phyloP scores from a whole-genome alignment of 2,888 invertebrate genomes.

The Euproctis similis region DNA sequence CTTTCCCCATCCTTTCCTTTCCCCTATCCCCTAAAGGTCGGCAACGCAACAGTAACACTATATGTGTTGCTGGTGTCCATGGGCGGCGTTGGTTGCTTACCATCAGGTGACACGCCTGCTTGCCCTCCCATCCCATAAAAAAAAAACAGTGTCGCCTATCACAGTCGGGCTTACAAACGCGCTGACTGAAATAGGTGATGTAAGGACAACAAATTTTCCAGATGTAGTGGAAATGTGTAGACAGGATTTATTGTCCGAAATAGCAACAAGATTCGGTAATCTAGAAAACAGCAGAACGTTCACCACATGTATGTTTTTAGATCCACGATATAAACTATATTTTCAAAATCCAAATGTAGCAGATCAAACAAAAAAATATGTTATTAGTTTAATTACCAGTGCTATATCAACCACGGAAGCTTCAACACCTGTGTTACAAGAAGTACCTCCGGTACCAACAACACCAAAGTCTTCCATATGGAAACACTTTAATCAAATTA shows the following conservation, averaged over 20 bases:
- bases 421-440: no score
- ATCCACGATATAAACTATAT: conserved; percentile 11
- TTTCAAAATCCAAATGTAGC: conserved; percentile 5
- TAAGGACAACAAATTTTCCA: no score
- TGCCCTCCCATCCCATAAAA: no score
- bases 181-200: no score
- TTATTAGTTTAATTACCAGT: conserved; percentile 3
- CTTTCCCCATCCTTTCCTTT: no score
- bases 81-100: no score
- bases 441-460: background rate
- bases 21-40: no score
- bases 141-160: background rate
- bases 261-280: background rate
- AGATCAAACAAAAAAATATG: conserved; percentile 3
- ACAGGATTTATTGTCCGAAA: background rate
- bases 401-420: background rate
- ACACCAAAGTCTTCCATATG: conserved; percentile 5
- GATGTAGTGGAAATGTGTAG: background rate
- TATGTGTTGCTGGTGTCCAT: no score
- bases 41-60: no score
- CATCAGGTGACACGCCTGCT: no score
- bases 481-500: conserved; percentile 4
- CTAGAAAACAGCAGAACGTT: conserved; percentile 2
- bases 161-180: background rate
- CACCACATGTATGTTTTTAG: conserved; percentile 7